Evolutionary conservation across 1,140 invertebrate genomes (phyloP), one percentile per base, ranked within the genome.

Genomic region (Atta texana): DNA sequence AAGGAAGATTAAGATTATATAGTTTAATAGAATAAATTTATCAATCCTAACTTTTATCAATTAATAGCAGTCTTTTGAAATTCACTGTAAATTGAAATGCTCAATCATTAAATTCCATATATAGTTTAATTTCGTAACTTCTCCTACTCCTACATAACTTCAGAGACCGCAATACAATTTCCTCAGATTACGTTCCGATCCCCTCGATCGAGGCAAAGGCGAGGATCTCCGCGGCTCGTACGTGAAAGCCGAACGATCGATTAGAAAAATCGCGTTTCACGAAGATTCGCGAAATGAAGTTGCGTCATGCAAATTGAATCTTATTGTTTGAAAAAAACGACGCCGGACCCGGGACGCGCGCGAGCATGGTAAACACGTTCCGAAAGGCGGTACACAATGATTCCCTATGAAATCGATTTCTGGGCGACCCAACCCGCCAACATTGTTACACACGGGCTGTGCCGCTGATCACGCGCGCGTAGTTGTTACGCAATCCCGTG

Each of bases 341-440:
- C 55, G 55, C 55, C 55, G 31, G 21, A 18, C 5, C 39, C 59
- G 76, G 12, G 5, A 39, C 44, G 24, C 71, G 87, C 44, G 24
- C 71, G 87, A 75, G 77, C 77, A 59, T 71, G 59, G 34, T 76
- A 34, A 34, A 28, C 59, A 61, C 57, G 24, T 61, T 44, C n/a
- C 18, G 63, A 12, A 59, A 61, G 21, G 18, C 75, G 85, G 72
- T 61, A 55, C 59, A 87, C 71, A 75, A 75, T 86, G 88, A 91
- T 91, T 90, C 90, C 39, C 90, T 90, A 85, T 88, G 90, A 91
- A 91, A 91, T 91, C 87, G 82, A 91, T 91, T 91, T 57, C 84
- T 77, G 72, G 87, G 31, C 34, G n/a, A 16, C 53, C 74, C 31
- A 55, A 12, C 39, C 39, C 39, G 68, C 69, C 84, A 69, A 74